Evolutionary conservation across 2,888 invertebrate species (phyloP).

Genomic region (Stratiomys singularior): DNA sequence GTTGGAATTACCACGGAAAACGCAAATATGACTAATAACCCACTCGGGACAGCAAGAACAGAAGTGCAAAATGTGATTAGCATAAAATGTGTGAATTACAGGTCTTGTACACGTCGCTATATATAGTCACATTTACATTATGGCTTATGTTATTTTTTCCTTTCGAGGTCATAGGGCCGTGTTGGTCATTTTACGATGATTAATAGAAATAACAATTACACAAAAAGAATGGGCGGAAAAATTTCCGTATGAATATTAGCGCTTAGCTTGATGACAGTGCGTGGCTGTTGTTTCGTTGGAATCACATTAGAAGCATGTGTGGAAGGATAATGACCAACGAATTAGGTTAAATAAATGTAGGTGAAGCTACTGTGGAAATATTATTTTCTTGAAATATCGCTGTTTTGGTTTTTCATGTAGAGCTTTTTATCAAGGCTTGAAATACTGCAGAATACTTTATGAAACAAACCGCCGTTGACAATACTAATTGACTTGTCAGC

Average conservation of each 20-base stretch:
- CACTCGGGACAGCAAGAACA: conserved; percentile 30
- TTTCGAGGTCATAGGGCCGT: conserved; percentile 12
- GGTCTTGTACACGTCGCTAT: not conserved
- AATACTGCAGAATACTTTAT: too few relatives aligned
- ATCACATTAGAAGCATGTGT: not conserved
- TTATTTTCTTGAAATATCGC: too few relatives aligned
- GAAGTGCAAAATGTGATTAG: conserved; percentile 43
- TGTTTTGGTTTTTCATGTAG: too few relatives aligned
- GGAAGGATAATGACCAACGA: not conserved
- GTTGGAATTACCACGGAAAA: conserved; percentile 32
- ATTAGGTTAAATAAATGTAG: not conserved
- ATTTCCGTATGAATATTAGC: not conserved
- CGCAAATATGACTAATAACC: conserved; percentile 35
- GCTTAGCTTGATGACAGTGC: not conserved
- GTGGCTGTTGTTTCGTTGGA: not conserved
- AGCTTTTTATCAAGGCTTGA: too few relatives aligned
- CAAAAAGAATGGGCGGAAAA: not conserved
- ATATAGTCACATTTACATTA: not conserved
- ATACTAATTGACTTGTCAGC: too few relatives aligned
- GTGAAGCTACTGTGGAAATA: too few relatives aligned
- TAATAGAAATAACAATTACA: conserved; percentile 34
- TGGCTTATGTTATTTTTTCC: not conserved
- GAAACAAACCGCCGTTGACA: too few relatives aligned
- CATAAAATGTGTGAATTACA: conserved; percentile 39
- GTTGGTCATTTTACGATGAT: conserved; percentile 32